Conservation (phyloP, 2,113 vertebrate genomes). For the Varanus salvator region DNA sequence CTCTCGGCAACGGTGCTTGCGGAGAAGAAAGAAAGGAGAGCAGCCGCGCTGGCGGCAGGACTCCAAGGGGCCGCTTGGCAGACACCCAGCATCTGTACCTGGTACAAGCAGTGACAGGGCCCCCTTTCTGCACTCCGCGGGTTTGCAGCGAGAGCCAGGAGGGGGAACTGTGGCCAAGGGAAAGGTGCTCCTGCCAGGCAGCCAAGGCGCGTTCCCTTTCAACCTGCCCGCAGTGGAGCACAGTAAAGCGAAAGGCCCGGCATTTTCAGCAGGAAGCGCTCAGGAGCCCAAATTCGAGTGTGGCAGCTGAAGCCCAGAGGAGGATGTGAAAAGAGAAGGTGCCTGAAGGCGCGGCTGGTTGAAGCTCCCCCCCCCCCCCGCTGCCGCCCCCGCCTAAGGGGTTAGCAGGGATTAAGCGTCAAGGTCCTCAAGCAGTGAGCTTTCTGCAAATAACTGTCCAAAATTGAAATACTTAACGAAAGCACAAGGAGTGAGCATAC, state of each 20-base stretch:
- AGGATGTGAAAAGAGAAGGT: background rate
- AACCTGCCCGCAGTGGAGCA: background rate
- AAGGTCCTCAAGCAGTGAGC: background rate
- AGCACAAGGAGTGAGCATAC: background rate
- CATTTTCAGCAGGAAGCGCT: background rate
- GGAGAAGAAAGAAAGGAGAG: constrained; percentile 12
- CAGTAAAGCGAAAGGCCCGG: background rate
- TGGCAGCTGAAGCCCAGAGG: background rate
- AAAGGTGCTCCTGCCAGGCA: constrained; percentile 32
- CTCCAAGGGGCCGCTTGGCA: constrained; percentile 64
- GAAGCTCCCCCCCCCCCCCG: too few species aligned
- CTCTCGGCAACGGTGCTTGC: constrained; percentile 59
- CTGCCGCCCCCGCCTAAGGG: background rate
- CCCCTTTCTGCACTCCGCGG: background rate
- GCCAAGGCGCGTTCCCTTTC: constrained; percentile 34
- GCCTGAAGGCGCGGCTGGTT: too few species aligned
- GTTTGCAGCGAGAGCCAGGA: background rate
- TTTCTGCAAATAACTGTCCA: background rate
- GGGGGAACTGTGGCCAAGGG: constrained; percentile 37
- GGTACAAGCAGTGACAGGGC: constrained; percentile 52
- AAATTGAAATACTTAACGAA: background rate
- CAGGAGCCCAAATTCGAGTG: background rate
- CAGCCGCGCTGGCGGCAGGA: constrained; percentile 37
- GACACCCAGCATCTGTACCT: constrained; percentile 59
- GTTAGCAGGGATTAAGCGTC: rapidly evolving